Base-by-base conservation (phyloP, 2,888 invertebrate genomes). In the Catotricha subobsoleta region DNA sequence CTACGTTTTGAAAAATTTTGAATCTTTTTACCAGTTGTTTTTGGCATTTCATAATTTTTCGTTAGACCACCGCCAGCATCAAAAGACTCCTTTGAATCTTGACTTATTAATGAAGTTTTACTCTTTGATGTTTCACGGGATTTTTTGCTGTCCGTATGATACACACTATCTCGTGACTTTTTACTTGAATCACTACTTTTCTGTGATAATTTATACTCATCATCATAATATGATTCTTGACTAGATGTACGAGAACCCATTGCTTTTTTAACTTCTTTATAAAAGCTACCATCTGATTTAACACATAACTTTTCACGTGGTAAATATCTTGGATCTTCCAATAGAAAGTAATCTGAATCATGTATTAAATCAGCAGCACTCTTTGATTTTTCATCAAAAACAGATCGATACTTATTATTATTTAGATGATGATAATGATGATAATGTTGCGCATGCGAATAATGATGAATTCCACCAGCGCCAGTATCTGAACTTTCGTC, bases 291-390 rank as follows among this genome's bases (percentile, higher is more conserved):
- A 53, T 80, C 79, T 0, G 79, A 80, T 54, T 78, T 73, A 9
- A 79, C 71, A 10, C 76, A 74, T 10, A 78, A 64, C 46, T 76
- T 78, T 55, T 80, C 79, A 18, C 78, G 67, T 2, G 79, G 79
- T 39, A 79, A 64, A 54, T 77, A 73, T 16, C 78, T 63, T n/a
- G 79, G 79, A 60, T 80, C 80, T 53, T 84, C 84, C 54, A 76
- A 71, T 40, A 76, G 69, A 62, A 83, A 83, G 50, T 83, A 78
- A 19, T 30, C 31, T 16, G 20, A n/a, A 56, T 81, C 80, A 42
- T 76, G 72, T 53, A 77, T 76, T 46, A 78, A 68, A 51, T 78
- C 76, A 30, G 69, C 72, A 41, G 72, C 74, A 47, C 77, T 76
- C 52, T 74, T 75, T 47, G 74, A 76, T 50, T 72, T 73, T 30